Base-by-base conservation (phyloP, 2,888 invertebrate genomes). In the Himalopsyche japonica region DNA sequence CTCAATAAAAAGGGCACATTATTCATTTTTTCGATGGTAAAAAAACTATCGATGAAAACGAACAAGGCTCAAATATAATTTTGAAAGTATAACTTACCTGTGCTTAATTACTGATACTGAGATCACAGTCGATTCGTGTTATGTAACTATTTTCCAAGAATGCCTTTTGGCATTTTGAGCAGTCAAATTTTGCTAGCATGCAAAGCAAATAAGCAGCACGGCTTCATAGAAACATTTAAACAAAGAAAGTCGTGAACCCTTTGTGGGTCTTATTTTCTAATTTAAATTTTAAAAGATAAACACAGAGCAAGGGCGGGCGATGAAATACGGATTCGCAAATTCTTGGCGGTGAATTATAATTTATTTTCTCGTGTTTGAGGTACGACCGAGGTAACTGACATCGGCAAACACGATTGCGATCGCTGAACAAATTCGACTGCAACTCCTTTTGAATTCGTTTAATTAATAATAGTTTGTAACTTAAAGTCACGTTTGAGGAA, bases 281-380 rank as follows among this genome's bases (percentile, higher is more conserved):
- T 76, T 76, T 76, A 76, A 76, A 76, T 76, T 76, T 76, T 76
- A 76, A 76, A 76, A 76, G 76, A 76, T 76, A 76, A 76, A 76
- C 34, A 76, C 24, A 76, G 76, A 30, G 76, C 32, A 34, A n/a
- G n/a, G 76, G 32, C n/a, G 57, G 20, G 57, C 20, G 57, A 57
- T 57, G 57, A 57, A 57, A 57, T 57, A 57, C 57, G 57, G 57
- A 57, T 57, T 57, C 57, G 57, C n/a, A 57, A 57, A 57, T 57
- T 57, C 57, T 57, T 57, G 20, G 57, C 20, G 57, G 57, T 10
- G 57, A 57, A 57, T 57, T 57, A 57, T 57, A 57, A 57, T 57
- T 57, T 57, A 57, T 57, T 57, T 57, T 57, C 20, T 7, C 57
- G 57, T 57, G 57, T 20, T 57, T 57, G 20, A 57, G 57, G 57